phyloP scores from a whole-genome alignment of 30 jellyfish, hydroid and myxozoan genomes.

The Aurelia coerulea region DNA sequence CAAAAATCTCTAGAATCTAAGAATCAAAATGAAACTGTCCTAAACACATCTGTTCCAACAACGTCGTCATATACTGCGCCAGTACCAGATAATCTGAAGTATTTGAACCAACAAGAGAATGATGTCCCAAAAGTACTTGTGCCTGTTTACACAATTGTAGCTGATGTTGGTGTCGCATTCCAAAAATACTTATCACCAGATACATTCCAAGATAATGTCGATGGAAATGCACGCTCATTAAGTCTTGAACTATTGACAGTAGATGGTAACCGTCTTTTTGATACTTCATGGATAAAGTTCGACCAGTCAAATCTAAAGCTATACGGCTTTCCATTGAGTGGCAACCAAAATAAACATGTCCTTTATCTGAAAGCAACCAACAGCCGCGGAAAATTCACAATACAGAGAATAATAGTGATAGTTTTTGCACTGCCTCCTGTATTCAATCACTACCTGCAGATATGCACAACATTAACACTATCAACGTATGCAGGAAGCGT shows the following conservation, averaged over 20 bases:
- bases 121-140: conserved; percentile 12
- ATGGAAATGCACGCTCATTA: conserved; percentile 48
- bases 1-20: no score
- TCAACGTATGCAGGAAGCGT: conserved; percentile 70
- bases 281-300: conserved; percentile 81
- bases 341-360: conserved; percentile 69
- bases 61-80: no score
- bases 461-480: conserved; percentile 71
- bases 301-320: conserved; percentile 64
- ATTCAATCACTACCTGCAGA: conserved; percentile 59
- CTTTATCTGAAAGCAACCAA: conserved; percentile 71
- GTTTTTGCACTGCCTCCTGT: conserved; percentile 39
- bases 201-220: conserved; percentile 37
- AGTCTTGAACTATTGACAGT: conserved; percentile 63
- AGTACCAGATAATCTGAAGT: no score
- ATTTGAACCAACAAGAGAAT: neutral
- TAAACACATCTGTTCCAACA: no score
- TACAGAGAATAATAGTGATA: conserved; percentile 27
- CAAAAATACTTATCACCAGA: conserved; percentile 54
- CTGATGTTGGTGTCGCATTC: conserved; percentile 69
- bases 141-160: conserved; percentile 30
- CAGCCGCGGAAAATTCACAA: conserved; percentile 39
- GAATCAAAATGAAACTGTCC: no score
- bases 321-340: conserved; percentile 86
- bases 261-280: conserved; percentile 58